Percentiles rank a stretch among this genome's conserved stretches.
Conservation (phyloP, 2,797 vertebrate genomes). For the Aratinga solstitialis region DNA sequence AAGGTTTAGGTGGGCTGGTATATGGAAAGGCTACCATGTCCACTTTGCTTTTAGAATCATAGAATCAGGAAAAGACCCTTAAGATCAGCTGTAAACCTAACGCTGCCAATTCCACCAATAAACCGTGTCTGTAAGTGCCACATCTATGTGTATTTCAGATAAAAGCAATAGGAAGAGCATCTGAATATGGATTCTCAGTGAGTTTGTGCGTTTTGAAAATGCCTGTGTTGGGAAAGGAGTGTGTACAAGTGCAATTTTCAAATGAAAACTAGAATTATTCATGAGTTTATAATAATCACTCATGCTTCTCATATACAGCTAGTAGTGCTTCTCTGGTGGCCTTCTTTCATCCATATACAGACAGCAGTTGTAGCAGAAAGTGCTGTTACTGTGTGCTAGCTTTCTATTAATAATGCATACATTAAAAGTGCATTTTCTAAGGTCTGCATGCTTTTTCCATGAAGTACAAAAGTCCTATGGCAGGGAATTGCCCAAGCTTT, state of each 20-base stretch:
- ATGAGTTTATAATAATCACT: constrained; percentile 34
- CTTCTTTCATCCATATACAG: not conserved
- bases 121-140: not conserved
- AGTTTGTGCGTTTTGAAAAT: not conserved
- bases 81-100: not conserved
- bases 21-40: not conserved
- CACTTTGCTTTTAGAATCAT: not conserved
- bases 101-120: not conserved
- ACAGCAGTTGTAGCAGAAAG: not conserved
- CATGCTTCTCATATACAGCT: not conserved
- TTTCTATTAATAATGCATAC: constrained; percentile 52
- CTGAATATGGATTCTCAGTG: not conserved
- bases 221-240: not conserved
- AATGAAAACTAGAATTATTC: constrained; percentile 27
- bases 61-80: not conserved
- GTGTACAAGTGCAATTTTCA: not conserved
- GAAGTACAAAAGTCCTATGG: not conserved
- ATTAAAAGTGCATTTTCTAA: not conserved
- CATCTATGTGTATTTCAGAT: not conserved
- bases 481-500: not conserved
- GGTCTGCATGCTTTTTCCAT: not conserved
- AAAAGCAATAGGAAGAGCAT: not conserved
- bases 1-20: not conserved
- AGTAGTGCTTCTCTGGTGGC: not conserved
- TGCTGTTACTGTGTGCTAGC: not conserved